phyloP scores from a whole-genome alignment of 2,797 vertebrate species.

The Sebastes elongatus region DNA sequence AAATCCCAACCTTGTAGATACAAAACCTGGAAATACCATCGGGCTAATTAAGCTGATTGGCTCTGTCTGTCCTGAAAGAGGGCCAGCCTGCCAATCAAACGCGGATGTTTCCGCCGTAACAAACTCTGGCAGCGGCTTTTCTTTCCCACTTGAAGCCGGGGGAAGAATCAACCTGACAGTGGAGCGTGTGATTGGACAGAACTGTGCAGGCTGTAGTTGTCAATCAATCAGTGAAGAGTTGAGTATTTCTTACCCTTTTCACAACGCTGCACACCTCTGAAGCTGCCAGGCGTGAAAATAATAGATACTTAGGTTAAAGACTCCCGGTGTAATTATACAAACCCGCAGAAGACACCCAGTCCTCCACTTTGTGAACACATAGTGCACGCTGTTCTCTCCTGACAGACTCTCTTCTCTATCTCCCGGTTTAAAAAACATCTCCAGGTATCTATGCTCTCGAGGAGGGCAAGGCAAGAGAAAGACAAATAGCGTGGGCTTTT shows the following conservation, averaged over 20 bases:
- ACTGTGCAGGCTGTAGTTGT: conserved; percentile 71
- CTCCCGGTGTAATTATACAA: conserved; percentile 72
- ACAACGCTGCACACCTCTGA: conserved; percentile 48
- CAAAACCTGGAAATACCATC: conserved; percentile 70
- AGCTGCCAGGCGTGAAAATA: conserved; percentile 76
- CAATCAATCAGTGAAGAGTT: conserved; percentile 76
- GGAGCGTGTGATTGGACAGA: conserved; percentile 77
- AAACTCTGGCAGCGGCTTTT: conserved; percentile 62
- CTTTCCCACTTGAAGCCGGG: conserved; percentile 58
- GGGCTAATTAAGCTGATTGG: conserved; percentile 79
- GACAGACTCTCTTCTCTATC: conserved; percentile 58
- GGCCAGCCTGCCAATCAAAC: conserved; percentile 77
- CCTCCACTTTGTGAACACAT: conserved; percentile 52
- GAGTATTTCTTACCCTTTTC: conserved; percentile 72
- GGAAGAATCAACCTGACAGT: conserved; percentile 75
- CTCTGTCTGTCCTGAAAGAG: conserved; percentile 66
- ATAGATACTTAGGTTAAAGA: conserved; percentile 76
- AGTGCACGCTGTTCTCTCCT: conserved; percentile 38
- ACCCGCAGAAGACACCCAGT: conserved; percentile 51
- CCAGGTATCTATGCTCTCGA: conserved; percentile 77
- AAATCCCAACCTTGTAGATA: conserved; percentile 73
- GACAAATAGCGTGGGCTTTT: conserved; percentile 82
- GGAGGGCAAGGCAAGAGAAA: conserved; percentile 73
- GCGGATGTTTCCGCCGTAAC: conserved; percentile 65
- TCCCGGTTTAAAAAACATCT: conserved; percentile 61